Base-by-base conservation (phyloP, 2,797 vertebrate species). In the Erpetoichthys calabaricus region DNA sequence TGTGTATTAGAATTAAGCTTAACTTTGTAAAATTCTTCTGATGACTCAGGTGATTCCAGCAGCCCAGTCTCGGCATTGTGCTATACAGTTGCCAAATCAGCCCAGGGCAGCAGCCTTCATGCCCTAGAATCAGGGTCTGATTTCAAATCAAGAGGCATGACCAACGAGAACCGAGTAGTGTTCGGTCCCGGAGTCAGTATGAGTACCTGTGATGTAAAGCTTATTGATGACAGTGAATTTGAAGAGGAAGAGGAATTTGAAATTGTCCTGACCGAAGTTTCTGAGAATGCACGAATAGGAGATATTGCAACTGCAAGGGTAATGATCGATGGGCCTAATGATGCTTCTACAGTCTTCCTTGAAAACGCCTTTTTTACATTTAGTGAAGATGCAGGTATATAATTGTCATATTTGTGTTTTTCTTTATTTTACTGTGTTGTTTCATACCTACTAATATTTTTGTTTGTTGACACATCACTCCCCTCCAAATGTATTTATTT, bases 241-340 rank as follows among this genome's bases (percentile, higher is more conserved):
- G 96, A 99, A 68, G 87, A 89, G n/a, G 90, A 94, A 0, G 96
- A 99, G 69, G 93, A 96, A 68, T 98, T 99, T 4, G 86, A 95
- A 79, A 76, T 99, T 52, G 84, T 79, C 4, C 73, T 99, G 70
- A 82, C 89, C 0, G 87, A 90, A 0, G 67, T 86, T 51, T 98
- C 96, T 0, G 79, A 80, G 5, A 94, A 94, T 0, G 87, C 91
- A 1, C 88, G 87, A 6, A 57, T 90, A 0, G 95, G 95, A 2
- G 76, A 69, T 52, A 66, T 83, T 25, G 73, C 80, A 0, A 67
- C 71, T 0, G 92, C 92, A 66, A 92, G 62, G 57, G 84, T 97
- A 7, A 67, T 94, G 64, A 98, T 99, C 3, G 60, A 79, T 0
- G 96, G 96, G 3, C 96, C 95, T 63, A 99, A 98, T 0, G 96